phyloP scores from a whole-genome alignment of 2,888 invertebrate species.

The Temnothorax unifasciatus region DNA sequence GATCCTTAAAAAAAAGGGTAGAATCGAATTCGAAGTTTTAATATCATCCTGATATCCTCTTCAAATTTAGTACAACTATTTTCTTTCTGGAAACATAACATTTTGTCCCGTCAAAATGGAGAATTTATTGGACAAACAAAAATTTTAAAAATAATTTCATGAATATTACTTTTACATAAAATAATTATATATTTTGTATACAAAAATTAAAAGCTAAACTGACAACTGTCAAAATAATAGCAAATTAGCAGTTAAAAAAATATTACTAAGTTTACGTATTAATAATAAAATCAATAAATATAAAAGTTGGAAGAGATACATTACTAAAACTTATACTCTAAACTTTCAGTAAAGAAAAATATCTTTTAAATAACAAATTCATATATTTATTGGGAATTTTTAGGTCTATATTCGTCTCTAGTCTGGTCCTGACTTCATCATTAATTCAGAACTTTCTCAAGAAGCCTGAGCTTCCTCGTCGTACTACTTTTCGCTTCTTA shows the following conservation, averaged over 20 bases:
- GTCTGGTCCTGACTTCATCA: slow-evolving; percentile 70
- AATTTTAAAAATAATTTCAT: background rate
- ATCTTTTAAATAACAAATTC: background rate
- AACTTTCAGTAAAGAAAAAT: background rate
- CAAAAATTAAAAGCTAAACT: background rate
- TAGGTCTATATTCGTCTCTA: background rate
- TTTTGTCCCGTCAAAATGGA: slow-evolving; percentile 12
- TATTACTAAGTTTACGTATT: background rate
- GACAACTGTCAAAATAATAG: background rate
- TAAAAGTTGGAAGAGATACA: background rate
- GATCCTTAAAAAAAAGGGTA: slow-evolving; percentile 33
- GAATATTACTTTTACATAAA: background rate
- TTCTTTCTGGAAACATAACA: background rate
- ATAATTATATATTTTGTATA: background rate
- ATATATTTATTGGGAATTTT: background rate
- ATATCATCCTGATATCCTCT: slow-evolving; percentile 4
- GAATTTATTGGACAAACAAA: background rate
- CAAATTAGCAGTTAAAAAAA: background rate
- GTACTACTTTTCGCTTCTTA: slow-evolving; percentile 64
- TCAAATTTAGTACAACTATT: slow-evolving; percentile 12
- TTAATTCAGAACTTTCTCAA: slow-evolving; percentile 82
- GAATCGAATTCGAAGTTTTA: slow-evolving; percentile 8
- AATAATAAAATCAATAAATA: background rate
- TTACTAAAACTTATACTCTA: slow-evolving; percentile 4
- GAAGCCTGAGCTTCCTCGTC: slow-evolving; percentile 75